Evolutionary conservation across 2,888 invertebrate species (phyloP).

Genomic region (Parnassius mnemosyne): DNA sequence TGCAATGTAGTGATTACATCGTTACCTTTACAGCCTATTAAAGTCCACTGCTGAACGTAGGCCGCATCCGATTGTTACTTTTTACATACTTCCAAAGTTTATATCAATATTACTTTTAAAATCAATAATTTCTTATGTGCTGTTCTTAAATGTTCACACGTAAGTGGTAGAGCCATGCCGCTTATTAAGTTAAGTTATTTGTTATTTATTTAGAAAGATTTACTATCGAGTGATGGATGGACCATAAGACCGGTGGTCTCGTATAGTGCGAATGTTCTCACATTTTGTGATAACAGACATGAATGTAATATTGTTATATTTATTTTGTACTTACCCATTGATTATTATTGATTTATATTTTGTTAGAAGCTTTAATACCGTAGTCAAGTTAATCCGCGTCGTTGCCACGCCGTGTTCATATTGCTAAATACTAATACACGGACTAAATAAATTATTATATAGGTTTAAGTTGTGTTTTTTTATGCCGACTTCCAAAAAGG

Average conservation of each 20-base stretch:
- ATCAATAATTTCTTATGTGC: no score
- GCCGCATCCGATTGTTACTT: no score
- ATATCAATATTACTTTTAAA: no score
- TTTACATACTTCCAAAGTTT: no score
- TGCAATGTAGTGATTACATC: no score
- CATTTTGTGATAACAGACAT: background rate
- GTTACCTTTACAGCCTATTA: no score
- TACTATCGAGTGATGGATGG: slow-evolving; percentile 4
- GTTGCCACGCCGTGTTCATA: background rate
- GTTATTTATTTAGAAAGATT: slow-evolving; percentile 27
- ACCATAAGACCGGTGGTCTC: background rate
- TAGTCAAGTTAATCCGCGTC: background rate
- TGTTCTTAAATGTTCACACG: no score
- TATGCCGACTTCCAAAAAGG: background rate
- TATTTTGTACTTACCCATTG: slow-evolving; percentile 6
- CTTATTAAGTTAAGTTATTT: slow-evolving; percentile 22
- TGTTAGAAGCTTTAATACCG: background rate
- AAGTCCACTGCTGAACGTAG: no score
- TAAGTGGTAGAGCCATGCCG: no score
- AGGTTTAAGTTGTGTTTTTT: background rate
- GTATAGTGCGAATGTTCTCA: background rate
- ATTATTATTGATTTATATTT: background rate
- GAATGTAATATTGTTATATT: background rate
- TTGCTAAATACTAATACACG: background rate
- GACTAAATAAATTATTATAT: background rate